Conservation (phyloP, 2,797 vertebrate genomes). For the Vireo griseus region DNA sequence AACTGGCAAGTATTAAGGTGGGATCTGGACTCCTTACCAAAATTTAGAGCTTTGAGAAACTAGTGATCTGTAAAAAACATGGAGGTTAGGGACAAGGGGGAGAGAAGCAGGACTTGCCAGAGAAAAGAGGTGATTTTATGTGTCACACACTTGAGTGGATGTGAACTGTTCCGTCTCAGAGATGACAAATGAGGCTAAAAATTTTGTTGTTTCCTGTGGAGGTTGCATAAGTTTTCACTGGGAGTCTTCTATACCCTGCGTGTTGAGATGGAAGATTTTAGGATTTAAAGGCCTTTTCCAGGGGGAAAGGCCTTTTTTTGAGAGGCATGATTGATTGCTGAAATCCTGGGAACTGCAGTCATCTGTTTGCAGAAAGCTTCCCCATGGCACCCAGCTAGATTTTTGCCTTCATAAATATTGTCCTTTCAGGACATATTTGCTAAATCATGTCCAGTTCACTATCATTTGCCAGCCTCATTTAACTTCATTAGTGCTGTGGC, state of each 20-base stretch:
- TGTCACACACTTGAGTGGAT: not conserved
- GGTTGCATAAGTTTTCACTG: not conserved
- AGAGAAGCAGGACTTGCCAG: not conserved
- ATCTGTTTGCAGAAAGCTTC: not conserved
- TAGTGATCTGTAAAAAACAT: not conserved
- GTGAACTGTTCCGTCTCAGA: not conserved
- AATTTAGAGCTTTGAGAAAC: not conserved
- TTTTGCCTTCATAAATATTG: conserved; percentile 19
- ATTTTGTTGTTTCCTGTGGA: not conserved
- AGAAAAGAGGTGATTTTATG: not conserved
- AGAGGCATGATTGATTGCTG: not conserved
- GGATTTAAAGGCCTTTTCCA: not conserved
- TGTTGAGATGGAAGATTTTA: not conserved
- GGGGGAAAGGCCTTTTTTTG: not conserved
- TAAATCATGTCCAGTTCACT: conserved; percentile 27
- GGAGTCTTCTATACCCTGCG: not conserved
- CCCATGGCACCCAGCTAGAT: not conserved
- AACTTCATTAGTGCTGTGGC: conserved; percentile 10
- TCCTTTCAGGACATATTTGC: conserved; percentile 36
- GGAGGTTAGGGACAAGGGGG: not conserved
- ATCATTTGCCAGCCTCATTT: conserved; percentile 29
- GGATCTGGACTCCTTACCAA: not conserved
- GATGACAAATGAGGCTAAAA: not conserved
- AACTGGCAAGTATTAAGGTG: not conserved
- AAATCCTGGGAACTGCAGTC: not conserved